Evolutionary conservation across 2,797 vertebrate species (phyloP).

Genomic region (Leptoclinus maculatus): DNA sequence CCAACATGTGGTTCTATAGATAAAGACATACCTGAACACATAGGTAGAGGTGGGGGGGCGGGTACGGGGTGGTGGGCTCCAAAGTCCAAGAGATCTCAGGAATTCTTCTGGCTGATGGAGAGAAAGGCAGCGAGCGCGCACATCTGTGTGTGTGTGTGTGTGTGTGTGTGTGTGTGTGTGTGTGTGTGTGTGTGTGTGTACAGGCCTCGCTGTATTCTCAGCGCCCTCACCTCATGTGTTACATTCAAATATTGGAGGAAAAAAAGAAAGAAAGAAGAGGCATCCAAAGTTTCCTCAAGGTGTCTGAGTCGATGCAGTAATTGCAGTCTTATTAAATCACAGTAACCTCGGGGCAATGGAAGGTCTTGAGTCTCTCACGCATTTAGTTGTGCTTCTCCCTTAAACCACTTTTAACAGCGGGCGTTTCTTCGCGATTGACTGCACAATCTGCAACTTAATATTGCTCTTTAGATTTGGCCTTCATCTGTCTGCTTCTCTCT

Average conservation of each 20-base stretch:
- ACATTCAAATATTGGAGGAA: constrained; percentile 6
- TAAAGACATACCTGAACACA: constrained; percentile 60
- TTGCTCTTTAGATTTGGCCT: constrained; percentile 25
- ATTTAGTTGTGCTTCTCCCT: constrained; percentile 7
- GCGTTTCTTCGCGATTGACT: neutral
- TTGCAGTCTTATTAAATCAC: neutral
- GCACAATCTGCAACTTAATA: constrained; percentile 34
- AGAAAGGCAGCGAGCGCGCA: constrained; percentile 22
- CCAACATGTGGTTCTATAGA: constrained; percentile 32
- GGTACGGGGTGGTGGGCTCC: constrained; percentile 17
- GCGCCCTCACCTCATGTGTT: constrained; percentile 27
- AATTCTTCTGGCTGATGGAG: constrained; percentile 58
- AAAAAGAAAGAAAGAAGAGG: constrained; percentile 8
- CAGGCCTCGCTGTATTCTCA: constrained; percentile 27
- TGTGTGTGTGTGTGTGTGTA: constrained; percentile 31
- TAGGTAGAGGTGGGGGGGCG: constrained; percentile 26
- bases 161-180: constrained; percentile 11
- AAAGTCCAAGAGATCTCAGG: constrained; percentile 68
- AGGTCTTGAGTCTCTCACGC: neutral
- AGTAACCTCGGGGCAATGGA: neutral
- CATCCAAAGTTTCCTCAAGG: neutral
- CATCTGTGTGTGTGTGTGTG: constrained; percentile 30
- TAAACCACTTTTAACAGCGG: constrained; percentile 8
- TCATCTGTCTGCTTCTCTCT: constrained; percentile 12
- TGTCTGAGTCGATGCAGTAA: neutral